Evolutionary conservation across 2,888 invertebrate species (phyloP), one percentile per base, ranked within the genome.

Genomic region (Melinaea marsaeus): DNA sequence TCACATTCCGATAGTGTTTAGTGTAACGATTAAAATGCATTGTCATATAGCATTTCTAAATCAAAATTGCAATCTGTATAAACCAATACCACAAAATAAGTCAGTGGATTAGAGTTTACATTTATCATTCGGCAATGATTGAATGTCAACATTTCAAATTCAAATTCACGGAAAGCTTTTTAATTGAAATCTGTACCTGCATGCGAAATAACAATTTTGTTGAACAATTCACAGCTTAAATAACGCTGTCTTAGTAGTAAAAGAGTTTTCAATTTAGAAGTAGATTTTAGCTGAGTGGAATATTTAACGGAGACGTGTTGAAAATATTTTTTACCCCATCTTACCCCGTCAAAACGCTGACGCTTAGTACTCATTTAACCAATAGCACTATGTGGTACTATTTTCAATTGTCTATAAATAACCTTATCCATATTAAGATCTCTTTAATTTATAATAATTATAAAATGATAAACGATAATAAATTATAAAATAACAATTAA

Each of bases 221-320:
- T 75, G 71, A 77, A 78, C 75, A 77, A 73, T 77, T 74, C 71
- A 68, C 69, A 70, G 63, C 62, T 57, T 70, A 71, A 72, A 77
- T 77, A 75, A 72, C 71, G 71, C 69, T 69, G 71, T 70, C 71
- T 74, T 76, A 75, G 66, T 48, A 74, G 69, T 75, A 71, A 67
- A 73, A 75, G 69, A 70, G 72, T 72, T 79, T 82, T 77, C 75
- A 77, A 81, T 82, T 80, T 74, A 75, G 42, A 42, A 42, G 70
- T 70, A 63, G 72, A 75, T 79, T 76, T 79, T 79, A 13, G 60
- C 60, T 42, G 32, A 48, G 46, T 47, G 34, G 34, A 32, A 47
- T 47, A n/a, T 58, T 34, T 46, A 51, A 42, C 11, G 42, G 42
- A 42, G 42, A 42, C 42, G 42, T 42, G 42, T 42, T 42, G 42